Conservation (phyloP, 2,888 invertebrate genomes). For the Leptopterna dolabrata region DNA sequence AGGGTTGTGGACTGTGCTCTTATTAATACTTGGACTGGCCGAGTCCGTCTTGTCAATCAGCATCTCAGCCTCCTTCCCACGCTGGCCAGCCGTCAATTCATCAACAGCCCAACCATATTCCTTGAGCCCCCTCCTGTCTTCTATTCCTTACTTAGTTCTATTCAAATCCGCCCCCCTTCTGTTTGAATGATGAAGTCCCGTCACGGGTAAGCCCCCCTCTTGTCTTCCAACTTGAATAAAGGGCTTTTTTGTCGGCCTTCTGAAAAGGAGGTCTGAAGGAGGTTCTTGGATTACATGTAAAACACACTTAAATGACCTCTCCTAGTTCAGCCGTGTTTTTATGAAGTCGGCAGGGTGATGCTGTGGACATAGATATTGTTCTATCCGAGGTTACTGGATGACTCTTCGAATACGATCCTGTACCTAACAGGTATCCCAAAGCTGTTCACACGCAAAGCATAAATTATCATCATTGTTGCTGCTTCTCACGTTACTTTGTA, state of each 20-base stretch:
- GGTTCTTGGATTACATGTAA: constrained; percentile 19
- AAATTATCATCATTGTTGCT: neutral
- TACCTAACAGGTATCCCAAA: neutral
- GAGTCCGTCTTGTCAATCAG: constrained; percentile 44
- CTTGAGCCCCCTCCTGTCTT: neutral
- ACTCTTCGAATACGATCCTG: constrained; percentile 3
- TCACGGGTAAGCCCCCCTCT: constrained; percentile 1
- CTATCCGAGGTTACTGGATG: constrained; percentile 3
- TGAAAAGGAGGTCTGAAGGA: neutral
- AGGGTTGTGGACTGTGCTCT: neutral
- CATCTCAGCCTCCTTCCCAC: constrained; percentile 19
- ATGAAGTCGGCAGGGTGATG: neutral
- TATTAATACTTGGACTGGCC: constrained; percentile 36
- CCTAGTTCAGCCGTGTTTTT: neutral
- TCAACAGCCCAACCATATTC: constrained; percentile 24
- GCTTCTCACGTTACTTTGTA: neutral
- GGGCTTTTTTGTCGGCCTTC: constrained; percentile 3
- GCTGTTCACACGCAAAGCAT: neutral
- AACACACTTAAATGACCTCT: constrained; percentile 11
- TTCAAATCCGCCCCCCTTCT: constrained; percentile 10
- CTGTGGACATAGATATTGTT: neutral
- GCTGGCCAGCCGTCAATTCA: constrained; percentile 33
- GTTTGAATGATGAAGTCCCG: constrained; percentile 29
- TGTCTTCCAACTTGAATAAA: neutral
- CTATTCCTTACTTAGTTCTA: constrained; percentile 15